A percentile compares a stretch with the other conserved stretches of the same genome.
These are phyloP conservation scores for Pocillopora meandrina DNA, from an alignment of 92 coral and sea anemone genomes.

Conservation along the genomic window DNA sequence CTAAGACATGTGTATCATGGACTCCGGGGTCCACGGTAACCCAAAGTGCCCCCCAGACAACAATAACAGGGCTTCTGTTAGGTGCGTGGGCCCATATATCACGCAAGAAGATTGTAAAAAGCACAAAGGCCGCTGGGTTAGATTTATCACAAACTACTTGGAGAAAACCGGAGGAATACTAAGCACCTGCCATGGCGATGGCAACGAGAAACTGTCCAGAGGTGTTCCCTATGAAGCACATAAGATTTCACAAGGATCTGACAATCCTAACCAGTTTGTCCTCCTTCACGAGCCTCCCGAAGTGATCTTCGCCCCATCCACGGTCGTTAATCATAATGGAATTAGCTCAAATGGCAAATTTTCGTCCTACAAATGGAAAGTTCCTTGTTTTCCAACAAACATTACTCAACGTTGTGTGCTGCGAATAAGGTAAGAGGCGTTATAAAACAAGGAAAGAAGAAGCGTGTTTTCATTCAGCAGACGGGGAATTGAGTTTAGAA, in stretches of 20 bases:
- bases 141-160: slow-evolving; percentile 20
- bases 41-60: not conserved
- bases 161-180: slow-evolving; percentile 12
- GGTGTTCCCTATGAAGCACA: slow-evolving; percentile 31
- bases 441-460: no score
- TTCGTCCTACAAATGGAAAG: slow-evolving; percentile 38
- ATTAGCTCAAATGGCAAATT: slow-evolving; percentile 33
- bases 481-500: no score
- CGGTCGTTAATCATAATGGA: slow-evolving; percentile 39
- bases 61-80: not conserved
- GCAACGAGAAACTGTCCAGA: not conserved
- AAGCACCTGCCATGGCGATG: not conserved
- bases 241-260: slow-evolving; percentile 18
- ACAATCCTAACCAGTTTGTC: not conserved
- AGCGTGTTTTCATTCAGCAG: not conserved
- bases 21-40: not conserved
- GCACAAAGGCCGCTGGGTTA: slow-evolving; percentile 4
- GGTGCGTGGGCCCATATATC: slow-evolving; percentile 17
- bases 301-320: slow-evolving; percentile 31
- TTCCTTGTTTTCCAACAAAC: slow-evolving; percentile 28
- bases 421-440: slow-evolving; percentile 6
- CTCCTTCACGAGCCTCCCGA: slow-evolving; percentile 3
- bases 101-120: not conserved
- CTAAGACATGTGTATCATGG: slow-evolving; percentile 23
- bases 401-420: slow-evolving; percentile 21